Evolutionary conservation across 2,888 invertebrate genomes (phyloP).

Genomic region (Pollenia griseotomentosa): DNA sequence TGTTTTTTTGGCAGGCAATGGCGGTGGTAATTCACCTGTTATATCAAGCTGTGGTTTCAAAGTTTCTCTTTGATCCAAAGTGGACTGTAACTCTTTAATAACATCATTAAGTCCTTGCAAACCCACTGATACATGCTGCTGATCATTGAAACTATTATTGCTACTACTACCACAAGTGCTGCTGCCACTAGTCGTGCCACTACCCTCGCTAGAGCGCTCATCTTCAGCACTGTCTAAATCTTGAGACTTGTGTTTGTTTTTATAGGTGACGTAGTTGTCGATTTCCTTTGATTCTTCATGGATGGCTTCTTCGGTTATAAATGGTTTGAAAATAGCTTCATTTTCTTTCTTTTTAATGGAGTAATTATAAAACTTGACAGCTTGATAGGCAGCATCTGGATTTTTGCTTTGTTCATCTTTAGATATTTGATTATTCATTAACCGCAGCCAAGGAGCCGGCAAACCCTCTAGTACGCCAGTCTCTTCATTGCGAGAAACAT

Average conservation of each 20-base stretch:
- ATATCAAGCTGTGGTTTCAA: conserved; percentile 76
- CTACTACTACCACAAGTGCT: conserved; percentile 80
- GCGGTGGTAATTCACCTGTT: conserved; percentile 80
- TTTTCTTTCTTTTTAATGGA: conserved; percentile 92
- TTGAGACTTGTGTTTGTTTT: conserved; percentile 89
- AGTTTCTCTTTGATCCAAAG: conserved; percentile 79
- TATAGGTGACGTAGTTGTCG: conserved; percentile 90
- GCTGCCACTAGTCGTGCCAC: conserved; percentile 76
- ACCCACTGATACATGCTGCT: conserved; percentile 78
- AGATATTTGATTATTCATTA: conserved; percentile 93
- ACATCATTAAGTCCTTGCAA: conserved; percentile 79
- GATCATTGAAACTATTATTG: conserved; percentile 81
- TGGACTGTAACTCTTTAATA: conserved; percentile 81
- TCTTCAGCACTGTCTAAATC: conserved; percentile 83
- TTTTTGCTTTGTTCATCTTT: conserved; percentile 94
- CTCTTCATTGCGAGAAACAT: conserved; percentile 92
- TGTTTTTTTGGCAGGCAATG: conserved; percentile 84
- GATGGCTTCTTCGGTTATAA: conserved; percentile 92
- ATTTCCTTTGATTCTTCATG: conserved; percentile 93
- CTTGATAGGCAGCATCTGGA: conserved; percentile 95
- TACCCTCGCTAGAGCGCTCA: conserved; percentile 84
- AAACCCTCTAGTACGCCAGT: conserved; percentile 94
- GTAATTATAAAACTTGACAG: conserved; percentile 95
- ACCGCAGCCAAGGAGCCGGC: conserved; percentile 91
- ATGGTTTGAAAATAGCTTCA: conserved; percentile 90